Percentiles rank a stretch among this genome's conserved stretches.
These are phyloP conservation scores for Yponomeuta malinellus DNA, from an alignment of 2,888 invertebrate species.

Conservation along the genomic window DNA sequence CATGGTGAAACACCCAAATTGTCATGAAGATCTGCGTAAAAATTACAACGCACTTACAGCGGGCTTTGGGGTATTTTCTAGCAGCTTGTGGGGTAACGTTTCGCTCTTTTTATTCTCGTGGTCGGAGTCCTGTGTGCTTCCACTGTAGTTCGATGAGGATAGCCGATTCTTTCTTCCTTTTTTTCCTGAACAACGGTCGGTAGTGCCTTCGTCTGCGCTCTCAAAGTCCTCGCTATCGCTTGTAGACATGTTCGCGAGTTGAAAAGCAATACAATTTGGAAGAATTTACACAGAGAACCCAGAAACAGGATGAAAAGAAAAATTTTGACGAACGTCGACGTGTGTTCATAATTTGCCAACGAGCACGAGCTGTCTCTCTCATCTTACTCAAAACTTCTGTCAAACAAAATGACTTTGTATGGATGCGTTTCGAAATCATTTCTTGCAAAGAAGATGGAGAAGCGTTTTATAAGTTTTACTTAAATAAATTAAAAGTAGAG, in stretches of 20 bases:
- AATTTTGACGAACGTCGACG: conserved; percentile 18
- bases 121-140: conserved; percentile 46
- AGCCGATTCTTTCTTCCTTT: conserved; percentile 53
- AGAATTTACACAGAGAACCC: neutral
- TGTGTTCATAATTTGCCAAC: neutral
- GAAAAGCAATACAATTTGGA: neutral
- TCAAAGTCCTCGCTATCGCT: conserved; percentile 86
- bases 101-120: conserved; percentile 27
- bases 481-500: too few species aligned
- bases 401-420: neutral
- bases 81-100: neutral
- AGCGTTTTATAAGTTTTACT: too few species aligned
- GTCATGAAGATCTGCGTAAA: neutral
- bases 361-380: neutral
- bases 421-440: too few species aligned
- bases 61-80: neutral
- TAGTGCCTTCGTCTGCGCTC: conserved; percentile 83
- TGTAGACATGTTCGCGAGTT: conserved; percentile 71
- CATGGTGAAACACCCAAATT: neutral
- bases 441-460: too few species aligned
- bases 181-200: conserved; percentile 45
- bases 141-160: conserved; percentile 62
- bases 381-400: neutral
- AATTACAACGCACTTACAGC: neutral
- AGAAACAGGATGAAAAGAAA: conserved; percentile 8